Evolutionary conservation across 1,140 invertebrate genomes (phyloP).

Genomic region (Oncopodura yosiiana): DNA sequence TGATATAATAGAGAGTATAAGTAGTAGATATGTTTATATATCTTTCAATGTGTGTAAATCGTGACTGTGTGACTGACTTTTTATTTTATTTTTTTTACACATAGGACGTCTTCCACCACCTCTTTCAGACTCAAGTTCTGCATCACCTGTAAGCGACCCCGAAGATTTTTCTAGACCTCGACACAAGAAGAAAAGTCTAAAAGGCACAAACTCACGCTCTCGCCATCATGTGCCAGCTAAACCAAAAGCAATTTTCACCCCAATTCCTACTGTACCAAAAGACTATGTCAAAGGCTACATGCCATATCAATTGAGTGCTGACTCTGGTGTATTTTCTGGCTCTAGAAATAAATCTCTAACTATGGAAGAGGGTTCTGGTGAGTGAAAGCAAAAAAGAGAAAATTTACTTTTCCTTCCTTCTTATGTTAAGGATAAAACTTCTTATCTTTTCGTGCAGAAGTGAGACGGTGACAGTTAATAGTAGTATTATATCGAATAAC

Average conservation of each 20-base stretch:
- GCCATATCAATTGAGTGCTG: conserved; percentile 30
- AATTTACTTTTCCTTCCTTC: neutral
- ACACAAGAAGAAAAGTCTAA: conserved; percentile 31
- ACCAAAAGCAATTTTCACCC: conserved; percentile 35
- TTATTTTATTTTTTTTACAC: conserved; percentile 2
- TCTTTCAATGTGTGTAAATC: neutral
- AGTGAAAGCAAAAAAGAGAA: neutral
- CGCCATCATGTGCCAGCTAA: conserved; percentile 24
- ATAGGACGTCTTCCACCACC: conserved; percentile 27
- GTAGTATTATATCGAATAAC: too few relatives aligned
- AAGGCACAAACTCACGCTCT: conserved; percentile 24
- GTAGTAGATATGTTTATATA: too few relatives aligned
- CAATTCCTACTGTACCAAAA: conserved; percentile 35
- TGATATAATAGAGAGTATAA: too few relatives aligned
- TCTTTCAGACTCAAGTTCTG: conserved; percentile 32
- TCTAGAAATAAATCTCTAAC: conserved; percentile 32
- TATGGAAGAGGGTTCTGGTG: conserved; percentile 35
- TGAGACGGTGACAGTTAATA: too few relatives aligned
- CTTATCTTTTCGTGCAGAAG: too few relatives aligned
- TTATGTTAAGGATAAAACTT: too few relatives aligned
- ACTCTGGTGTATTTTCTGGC: conserved; percentile 32
- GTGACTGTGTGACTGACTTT: neutral
- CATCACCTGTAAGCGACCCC: conserved; percentile 32
- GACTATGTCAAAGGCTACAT: conserved; percentile 31
- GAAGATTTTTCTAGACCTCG: conserved; percentile 30